Conservation (phyloP, 1,140 invertebrate species). For the Polypedilum vanderplanki region DNA sequence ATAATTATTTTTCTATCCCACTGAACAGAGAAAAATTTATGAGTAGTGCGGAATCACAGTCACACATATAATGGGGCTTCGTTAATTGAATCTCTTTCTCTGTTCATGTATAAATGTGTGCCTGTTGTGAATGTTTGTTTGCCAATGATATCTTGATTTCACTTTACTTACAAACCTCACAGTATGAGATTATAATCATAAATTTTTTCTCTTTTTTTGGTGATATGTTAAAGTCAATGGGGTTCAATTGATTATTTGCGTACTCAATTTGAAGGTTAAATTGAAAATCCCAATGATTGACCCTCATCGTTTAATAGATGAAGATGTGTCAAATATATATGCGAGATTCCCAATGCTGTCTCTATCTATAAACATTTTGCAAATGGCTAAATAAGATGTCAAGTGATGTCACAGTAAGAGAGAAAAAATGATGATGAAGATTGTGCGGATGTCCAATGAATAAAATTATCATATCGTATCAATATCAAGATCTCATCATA, state of each 20-base stretch:
- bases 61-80: neutral
- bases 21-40: neutral
- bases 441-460: constrained; percentile 22
- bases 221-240: neutral
- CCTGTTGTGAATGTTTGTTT: constrained; percentile 4
- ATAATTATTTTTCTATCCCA: constrained; percentile 25
- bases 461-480: constrained; percentile 17
- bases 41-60: constrained; percentile 11
- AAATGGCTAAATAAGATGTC: constrained; percentile 22
- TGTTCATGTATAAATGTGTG: neutral
- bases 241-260: neutral
- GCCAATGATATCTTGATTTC: neutral
- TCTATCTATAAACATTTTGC: neutral
- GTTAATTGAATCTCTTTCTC: neutral
- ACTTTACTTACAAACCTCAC: neutral
- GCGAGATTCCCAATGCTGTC: neutral
- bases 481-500: neutral
- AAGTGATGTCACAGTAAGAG: neutral
- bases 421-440: neutral
- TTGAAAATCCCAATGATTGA: neutral
- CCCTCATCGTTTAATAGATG: constrained; percentile 13
- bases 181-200: neutral
- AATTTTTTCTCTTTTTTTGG: neutral
- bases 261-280: constrained; percentile 13
- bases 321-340: neutral